Conservation (phyloP, 2,797 vertebrate species). For the Catamblyrhynchus diadema region DNA sequence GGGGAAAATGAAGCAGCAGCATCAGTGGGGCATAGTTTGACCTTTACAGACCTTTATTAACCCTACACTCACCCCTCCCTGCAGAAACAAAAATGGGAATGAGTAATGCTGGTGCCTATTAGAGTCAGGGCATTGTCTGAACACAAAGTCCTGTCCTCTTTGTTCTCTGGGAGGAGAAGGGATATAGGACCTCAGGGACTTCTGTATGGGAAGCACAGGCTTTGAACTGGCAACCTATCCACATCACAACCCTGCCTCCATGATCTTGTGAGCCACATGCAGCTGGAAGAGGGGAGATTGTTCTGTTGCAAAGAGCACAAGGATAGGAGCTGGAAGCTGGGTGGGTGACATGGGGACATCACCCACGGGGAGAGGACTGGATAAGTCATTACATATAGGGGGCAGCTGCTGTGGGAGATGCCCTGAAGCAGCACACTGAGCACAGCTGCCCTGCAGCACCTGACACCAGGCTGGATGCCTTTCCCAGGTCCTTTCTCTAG, state of each 20-base stretch:
- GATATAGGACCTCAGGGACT: neutral
- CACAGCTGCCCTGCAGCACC: neutral
- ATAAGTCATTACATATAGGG: neutral
- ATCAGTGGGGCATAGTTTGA: neutral
- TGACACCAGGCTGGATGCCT: neutral
- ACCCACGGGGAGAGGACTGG: neutral
- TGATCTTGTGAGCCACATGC: neutral
- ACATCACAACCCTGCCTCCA: neutral
- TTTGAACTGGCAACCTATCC: neutral
- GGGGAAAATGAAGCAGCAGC: neutral
- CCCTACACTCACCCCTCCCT: neutral
- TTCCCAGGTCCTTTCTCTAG: neutral
- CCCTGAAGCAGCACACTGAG: neutral
- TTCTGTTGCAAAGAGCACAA: neutral
- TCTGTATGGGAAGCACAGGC: neutral
- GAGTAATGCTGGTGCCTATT: neutral
- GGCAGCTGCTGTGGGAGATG: neutral
- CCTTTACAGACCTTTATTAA: slow-evolving; percentile 1
- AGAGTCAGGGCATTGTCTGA: neutral
- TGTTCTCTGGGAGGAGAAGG: neutral
- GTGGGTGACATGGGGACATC: neutral
- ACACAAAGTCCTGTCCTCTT: neutral
- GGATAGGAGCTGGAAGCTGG: neutral
- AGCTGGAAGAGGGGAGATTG: neutral
- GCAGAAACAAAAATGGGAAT: neutral